A percentile compares a stretch with the other conserved stretches of the same genome.
Conservation (phyloP, 2,113 vertebrate genomes). For the Motacilla tschutschensis region DNA sequence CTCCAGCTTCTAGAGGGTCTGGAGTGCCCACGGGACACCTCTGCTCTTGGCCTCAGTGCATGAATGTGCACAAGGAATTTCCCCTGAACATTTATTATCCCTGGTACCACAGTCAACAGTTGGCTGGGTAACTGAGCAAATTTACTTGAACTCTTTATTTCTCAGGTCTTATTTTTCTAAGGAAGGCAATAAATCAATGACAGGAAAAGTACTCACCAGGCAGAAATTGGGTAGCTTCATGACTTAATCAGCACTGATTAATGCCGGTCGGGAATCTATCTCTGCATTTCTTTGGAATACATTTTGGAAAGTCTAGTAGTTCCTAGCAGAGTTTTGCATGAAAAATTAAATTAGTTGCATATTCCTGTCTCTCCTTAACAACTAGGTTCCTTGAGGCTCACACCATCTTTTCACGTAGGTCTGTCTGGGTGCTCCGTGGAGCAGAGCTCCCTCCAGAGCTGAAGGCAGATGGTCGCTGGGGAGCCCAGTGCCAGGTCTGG, state of each 20-base stretch:
- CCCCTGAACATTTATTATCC: conserved; percentile 43
- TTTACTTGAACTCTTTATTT: conserved; percentile 66
- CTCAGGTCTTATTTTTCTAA: conserved; percentile 65
- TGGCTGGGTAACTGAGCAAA: conserved; percentile 55
- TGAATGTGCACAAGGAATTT: background rate
- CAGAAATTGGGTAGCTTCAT: conserved; percentile 66
- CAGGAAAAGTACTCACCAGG: conserved; percentile 68
- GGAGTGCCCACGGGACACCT: background rate
- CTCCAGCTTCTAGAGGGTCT: background rate
- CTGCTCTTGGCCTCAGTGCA: background rate
- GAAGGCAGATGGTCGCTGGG: background rate
- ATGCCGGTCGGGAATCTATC: conserved; percentile 58
- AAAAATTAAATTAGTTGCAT: conserved; percentile 26
- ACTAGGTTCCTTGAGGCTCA: background rate
- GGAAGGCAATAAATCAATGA: conserved; percentile 66
- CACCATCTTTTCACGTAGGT: background rate
- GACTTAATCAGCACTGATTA: conserved; percentile 70
- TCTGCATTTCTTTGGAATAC: conserved; percentile 62
- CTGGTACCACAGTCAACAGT: conserved; percentile 54
- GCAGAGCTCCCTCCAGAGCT: background rate
- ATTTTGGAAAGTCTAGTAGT: conserved; percentile 54
- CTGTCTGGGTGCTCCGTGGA: accelerated
- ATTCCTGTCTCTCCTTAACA: background rate
- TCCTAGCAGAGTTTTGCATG: conserved; percentile 41
- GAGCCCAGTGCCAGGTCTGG: background rate